Evolutionary conservation across 2,888 invertebrate genomes (phyloP), one percentile per base, ranked within the genome.

Genomic region (Eilema griseolum): DNA sequence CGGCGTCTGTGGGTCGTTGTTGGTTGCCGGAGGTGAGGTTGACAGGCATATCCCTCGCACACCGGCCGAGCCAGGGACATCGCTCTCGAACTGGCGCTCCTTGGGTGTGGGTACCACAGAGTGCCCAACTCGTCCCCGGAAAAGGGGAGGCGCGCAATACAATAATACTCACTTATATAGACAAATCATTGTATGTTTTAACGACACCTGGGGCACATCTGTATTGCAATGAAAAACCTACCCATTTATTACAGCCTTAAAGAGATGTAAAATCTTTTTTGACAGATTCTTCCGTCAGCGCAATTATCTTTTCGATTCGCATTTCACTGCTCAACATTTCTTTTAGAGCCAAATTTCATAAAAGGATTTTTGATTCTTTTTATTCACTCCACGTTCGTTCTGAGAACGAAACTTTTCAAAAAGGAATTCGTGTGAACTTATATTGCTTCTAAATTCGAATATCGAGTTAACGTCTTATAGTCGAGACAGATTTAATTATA

Each of bases 271-370:
- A 60, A 11, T 71, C 26, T 24, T 75, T 74, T 79, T 67, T 24
- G 57, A 63, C 23, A 72, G 56, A 72, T 75, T 69, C 63, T 41
- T 71, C 20, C 70, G 70, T 46, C 41, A 57, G 46, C 24, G 57
- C 63, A 69, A 64, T 70, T 67, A 72, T 71, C 60, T 67, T 69
- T 60, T 59, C 37, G 64, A 67, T 82, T 79, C 80, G 59, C 70
- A 80, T 80, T 80, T 80, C 72, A 67, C 64, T 71, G 73, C 70
- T 73, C 73, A 66, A 64, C 64, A 78, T 80, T 80, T 72, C 61
- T 74, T 76, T 61, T 60, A 71, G 56, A 64, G 70, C 61, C 33
- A n/a, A 37, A 70, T 74, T 76, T 61, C 65, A 69, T 67, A 71
- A 28, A 23, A 70, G 67, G 67, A 62, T 74, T 80, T 73, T 24